Percentiles rank a stretch among this genome's conserved stretches.
These are phyloP conservation scores for Distichodus sexfasciatus DNA, from an alignment of 2,797 vertebrate genomes.

Conservation along the genomic window DNA sequence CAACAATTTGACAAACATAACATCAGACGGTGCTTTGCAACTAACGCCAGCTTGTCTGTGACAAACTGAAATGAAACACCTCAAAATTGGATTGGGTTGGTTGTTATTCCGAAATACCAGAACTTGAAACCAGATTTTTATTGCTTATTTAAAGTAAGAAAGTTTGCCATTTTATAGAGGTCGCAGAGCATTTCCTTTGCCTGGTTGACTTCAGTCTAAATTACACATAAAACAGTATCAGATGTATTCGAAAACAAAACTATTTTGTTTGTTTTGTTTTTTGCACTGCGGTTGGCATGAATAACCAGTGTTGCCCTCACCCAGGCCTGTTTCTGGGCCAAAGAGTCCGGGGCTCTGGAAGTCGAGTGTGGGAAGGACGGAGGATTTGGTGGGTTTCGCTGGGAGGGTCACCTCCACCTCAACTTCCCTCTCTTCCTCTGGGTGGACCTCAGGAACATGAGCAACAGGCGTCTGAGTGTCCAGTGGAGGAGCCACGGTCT, in stretches of 20 bases:
- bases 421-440: no score
- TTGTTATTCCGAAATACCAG: no score
- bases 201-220: background rate
- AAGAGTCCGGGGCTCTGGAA: conserved; percentile 56
- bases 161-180: no score
- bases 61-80: no score
- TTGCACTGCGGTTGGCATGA: background rate
- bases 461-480: background rate
- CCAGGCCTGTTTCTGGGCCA: conserved; percentile 59
- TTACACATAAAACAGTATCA: background rate
- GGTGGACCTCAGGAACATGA: conserved; percentile 29
- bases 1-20: no score
- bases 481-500: conserved; percentile 60
- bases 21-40: no score
- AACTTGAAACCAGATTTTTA: no score
- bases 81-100: no score
- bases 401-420: conserved; percentile 38
- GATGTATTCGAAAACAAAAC: background rate
- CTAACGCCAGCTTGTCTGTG: no score
- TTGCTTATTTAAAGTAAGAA: no score
- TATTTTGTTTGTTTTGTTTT: background rate
- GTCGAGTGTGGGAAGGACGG: conserved; percentile 22
- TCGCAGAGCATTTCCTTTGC: background rate
- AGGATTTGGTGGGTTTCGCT: conserved; percentile 6
- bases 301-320: conserved; percentile 57